phyloP scores from a whole-genome alignment of 2,113 vertebrate genomes.

The Chionodraco myersi region DNA sequence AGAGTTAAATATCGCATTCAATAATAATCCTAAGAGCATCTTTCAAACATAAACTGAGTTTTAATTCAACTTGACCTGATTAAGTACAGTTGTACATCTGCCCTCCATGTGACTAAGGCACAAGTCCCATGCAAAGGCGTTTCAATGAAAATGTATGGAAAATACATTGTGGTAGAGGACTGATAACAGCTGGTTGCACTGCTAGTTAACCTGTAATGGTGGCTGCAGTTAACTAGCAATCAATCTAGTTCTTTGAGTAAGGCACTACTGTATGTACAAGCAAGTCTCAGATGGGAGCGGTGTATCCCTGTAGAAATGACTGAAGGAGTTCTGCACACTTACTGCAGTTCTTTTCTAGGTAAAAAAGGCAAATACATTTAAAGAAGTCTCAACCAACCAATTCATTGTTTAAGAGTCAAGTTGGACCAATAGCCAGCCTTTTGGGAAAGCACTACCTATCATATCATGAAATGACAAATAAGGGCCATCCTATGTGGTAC shows the following conservation, averaged over 20 bases:
- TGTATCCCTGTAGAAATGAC: background rate
- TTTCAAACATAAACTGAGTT: background rate
- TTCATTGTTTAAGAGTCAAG: constrained; percentile 7
- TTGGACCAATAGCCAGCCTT: background rate
- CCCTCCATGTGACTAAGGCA: background rate
- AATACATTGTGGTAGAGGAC: background rate
- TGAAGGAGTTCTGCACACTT: background rate
- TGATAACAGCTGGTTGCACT: background rate
- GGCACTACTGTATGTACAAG: constrained; percentile 2
- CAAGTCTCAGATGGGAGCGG: background rate
- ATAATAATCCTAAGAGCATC: background rate
- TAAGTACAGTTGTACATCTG: background rate
- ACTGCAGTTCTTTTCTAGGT: background rate
- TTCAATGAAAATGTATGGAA: background rate
- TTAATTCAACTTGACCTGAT: background rate
- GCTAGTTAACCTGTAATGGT: background rate
- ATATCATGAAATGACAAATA: background rate
- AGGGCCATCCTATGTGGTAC: background rate
- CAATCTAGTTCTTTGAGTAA: background rate
- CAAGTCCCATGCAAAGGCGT: background rate
- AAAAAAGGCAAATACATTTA: background rate
- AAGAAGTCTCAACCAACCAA: constrained; percentile 10
- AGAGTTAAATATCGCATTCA: background rate
- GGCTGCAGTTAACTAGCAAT: background rate
- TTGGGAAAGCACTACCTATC: background rate